A percentile compares a stretch with the other conserved stretches of the same genome.
Conservation (phyloP, 2,113 vertebrate species). For the Nycticorax nycticorax region DNA sequence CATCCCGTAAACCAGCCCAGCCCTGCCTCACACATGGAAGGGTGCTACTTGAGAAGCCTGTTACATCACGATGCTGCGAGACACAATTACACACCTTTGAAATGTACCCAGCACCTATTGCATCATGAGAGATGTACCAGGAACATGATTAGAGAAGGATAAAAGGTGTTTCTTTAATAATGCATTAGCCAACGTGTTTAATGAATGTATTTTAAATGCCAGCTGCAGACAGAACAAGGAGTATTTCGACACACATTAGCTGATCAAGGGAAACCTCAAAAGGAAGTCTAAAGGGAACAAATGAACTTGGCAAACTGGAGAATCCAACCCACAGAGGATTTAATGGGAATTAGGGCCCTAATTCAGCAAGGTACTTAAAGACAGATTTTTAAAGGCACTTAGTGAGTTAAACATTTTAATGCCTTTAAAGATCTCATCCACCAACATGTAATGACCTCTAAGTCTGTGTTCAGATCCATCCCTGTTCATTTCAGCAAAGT, state of each 20-base stretch:
- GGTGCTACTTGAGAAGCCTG: slow-evolving; percentile 25
- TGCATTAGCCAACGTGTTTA: slow-evolving; percentile 23
- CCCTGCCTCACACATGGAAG: background rate
- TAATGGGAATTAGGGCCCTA: background rate
- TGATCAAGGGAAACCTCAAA: slow-evolving; percentile 47
- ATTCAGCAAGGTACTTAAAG: slow-evolving; percentile 15
- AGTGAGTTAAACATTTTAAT: slow-evolving; percentile 18
- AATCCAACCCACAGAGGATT: slow-evolving; percentile 8
- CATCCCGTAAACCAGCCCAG: background rate
- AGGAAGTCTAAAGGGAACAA: slow-evolving; percentile 25
- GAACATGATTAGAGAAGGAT: slow-evolving; percentile 55
- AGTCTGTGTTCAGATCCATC: background rate
- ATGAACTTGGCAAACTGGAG: slow-evolving; percentile 44
- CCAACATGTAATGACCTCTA: background rate
- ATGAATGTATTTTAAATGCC: slow-evolving; percentile 28
- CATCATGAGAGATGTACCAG: slow-evolving; percentile 44
- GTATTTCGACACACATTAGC: slow-evolving; percentile 28
- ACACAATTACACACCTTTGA: slow-evolving; percentile 29
- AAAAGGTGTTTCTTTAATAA: slow-evolving; percentile 54
- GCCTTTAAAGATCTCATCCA: slow-evolving; percentile 9
- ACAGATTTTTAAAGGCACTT: slow-evolving; percentile 19
- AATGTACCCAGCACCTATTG: slow-evolving; percentile 29
- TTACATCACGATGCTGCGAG: slow-evolving; percentile 13
- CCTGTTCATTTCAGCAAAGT: background rate
- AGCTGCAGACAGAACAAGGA: slow-evolving; percentile 14